Base-by-base conservation (phyloP, 2,797 vertebrate species). In the Aselliscus stoliczkanus region DNA sequence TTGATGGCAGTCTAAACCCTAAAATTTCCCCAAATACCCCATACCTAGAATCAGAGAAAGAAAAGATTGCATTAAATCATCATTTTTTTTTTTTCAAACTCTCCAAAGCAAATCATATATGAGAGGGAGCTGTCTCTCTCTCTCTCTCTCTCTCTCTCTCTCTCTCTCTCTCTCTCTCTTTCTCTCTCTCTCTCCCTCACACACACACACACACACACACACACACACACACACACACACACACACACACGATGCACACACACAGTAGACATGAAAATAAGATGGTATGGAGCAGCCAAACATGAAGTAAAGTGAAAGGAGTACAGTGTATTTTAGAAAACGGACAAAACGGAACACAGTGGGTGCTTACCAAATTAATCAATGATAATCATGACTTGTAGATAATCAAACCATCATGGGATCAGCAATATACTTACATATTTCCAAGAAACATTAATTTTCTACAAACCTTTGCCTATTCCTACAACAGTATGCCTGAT, bases 1-100 rank as follows among this genome's bases (percentile, higher is more conserved):
- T 87, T 96, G 72, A 64, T 25, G 17, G 91, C 56, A 93, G 44
- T 65, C 62, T 95, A 95, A 98, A 97, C 34, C 54, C 80, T 93
- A 60, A 97, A 97, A 97, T 98, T 72, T 64, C 87, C 58, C 62
- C 69, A 87, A 95, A 92, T 37, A 85, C 7, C 56, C 80, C 34
- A 92, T 93, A 95, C 77, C 18, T 84, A 75, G 56, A 97, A 80
- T 96, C 44, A 88, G 50, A 82, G 44, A 42, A 73, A 34, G 47
- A 84, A 54, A 84, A 52, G 44, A 89, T 91, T 93, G n/a, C 31
- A 50, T 93, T 96, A 96, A 89, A 88, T 25, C 52, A 84, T 80
- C 54, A 3, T 87, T 96, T 97, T 92, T 93, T 58, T 56, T 58
- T 58, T 58, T 29, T 15, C 39, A 83, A 92, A 70, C 31, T 47